Evolutionary conservation across 2,797 vertebrate species (phyloP).

Genomic region (Chloroceryle inda): DNA sequence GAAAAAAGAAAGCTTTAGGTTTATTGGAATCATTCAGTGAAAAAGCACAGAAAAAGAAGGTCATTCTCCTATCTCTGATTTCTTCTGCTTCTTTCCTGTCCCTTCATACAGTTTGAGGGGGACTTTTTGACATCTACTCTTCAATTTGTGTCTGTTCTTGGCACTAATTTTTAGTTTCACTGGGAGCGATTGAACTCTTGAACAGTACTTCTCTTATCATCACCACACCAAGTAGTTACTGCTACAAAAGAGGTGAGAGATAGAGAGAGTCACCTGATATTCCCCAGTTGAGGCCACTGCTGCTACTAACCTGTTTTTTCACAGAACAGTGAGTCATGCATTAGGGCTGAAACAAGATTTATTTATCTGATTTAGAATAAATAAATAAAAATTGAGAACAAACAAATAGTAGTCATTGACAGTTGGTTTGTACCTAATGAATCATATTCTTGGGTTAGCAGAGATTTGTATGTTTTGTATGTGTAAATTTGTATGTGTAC

Average conservation of each 20-base stretch:
- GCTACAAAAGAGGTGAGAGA: constrained; percentile 39
- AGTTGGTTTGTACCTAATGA: not conserved
- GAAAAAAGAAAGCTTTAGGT: constrained; percentile 7
- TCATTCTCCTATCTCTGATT: constrained; percentile 39
- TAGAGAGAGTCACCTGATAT: not conserved
- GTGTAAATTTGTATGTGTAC: not conserved
- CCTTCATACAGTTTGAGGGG: not conserved
- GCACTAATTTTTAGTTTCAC: constrained; percentile 58
- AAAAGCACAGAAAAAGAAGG: constrained; percentile 26
- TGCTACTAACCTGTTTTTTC: constrained; percentile 11
- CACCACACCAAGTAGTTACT: constrained; percentile 33
- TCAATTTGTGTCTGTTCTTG: not conserved
- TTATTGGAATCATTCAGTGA: constrained; percentile 33
- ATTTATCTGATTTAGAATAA: constrained; percentile 14
- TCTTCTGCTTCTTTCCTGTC: constrained; percentile 41
- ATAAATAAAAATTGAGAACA: constrained; percentile 31
- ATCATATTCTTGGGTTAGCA: not conserved
- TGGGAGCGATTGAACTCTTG: constrained; percentile 21
- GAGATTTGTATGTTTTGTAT: not conserved
- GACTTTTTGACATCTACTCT: constrained; percentile 32
- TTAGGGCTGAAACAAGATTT: not conserved
- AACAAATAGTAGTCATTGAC: not conserved
- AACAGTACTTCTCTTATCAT: constrained; percentile 51
- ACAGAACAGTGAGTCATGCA: constrained; percentile 9
- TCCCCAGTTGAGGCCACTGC: constrained; percentile 20